Percentiles rank a stretch among this genome's conserved stretches.
Conservation (phyloP, 2,888 invertebrate genomes). For the Polymixis lichenea region DNA sequence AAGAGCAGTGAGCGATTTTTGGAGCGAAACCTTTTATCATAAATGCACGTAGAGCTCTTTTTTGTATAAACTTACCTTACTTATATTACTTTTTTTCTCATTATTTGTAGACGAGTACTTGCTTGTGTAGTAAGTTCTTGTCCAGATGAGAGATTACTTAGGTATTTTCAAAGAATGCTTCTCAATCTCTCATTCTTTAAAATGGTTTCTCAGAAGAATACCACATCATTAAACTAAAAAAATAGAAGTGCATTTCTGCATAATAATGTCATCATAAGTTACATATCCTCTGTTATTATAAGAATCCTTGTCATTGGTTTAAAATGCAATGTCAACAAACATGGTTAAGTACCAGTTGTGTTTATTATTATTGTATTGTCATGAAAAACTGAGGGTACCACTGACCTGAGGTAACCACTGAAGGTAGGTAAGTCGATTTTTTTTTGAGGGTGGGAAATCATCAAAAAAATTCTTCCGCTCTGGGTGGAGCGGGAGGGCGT, state of each 20-base stretch:
- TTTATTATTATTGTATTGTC: slow-evolving; percentile 17
- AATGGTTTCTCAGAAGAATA: not conserved
- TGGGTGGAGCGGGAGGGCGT: too few species aligned
- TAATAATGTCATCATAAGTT: slow-evolving; percentile 9
- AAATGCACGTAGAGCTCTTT: slow-evolving; percentile 4
- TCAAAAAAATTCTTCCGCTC: too few species aligned
- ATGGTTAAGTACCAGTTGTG: slow-evolving; percentile 1
- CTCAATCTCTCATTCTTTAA: not conserved
- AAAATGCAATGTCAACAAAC: slow-evolving; percentile 19
- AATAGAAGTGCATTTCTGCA: slow-evolving; percentile 4
- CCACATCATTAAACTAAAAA: not conserved
- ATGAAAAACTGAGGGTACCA: slow-evolving; percentile 5
- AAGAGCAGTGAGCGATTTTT: slow-evolving; percentile 16
- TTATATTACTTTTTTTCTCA: not conserved
- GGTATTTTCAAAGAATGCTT: not conserved
- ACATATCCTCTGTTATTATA: not conserved
- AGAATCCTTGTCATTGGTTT: slow-evolving; percentile 19
- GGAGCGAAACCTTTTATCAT: slow-evolving; percentile 21
- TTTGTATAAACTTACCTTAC: not conserved
- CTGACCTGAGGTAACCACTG: slow-evolving; percentile 2
- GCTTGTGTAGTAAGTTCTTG: not conserved
- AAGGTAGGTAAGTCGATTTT: too few species aligned
- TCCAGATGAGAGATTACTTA: not conserved
- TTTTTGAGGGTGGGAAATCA: too few species aligned
- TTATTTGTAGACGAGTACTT: not conserved